A percentile compares a stretch with the other conserved stretches of the same genome.
Evolutionary conservation across 2,797 vertebrate species (phyloP).

Genomic region (Heteromormyrus szaboi): DNA sequence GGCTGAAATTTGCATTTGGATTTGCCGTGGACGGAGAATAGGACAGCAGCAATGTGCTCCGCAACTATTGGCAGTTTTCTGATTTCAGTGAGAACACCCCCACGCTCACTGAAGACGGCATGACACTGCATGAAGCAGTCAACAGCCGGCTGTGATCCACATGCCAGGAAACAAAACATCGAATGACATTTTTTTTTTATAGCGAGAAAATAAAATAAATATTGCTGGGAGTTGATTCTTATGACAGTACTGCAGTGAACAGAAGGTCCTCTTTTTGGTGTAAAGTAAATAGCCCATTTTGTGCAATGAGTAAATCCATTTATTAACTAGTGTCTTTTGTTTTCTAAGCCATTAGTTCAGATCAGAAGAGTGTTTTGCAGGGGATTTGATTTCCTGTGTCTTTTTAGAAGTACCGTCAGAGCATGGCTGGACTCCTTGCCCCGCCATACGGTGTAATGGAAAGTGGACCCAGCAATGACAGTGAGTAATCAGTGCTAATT

Average conservation of each 20-base stretch:
- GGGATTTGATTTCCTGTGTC: conserved; percentile 26
- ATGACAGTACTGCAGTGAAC: background rate
- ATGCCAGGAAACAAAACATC: background rate
- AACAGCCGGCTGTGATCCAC: background rate
- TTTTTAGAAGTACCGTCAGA: conserved; percentile 87
- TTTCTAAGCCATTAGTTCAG: background rate
- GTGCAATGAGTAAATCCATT: background rate
- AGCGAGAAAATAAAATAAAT: background rate
- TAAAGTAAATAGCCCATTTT: background rate
- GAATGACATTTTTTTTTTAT: background rate
- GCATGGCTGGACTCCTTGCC: conserved; percentile 90
- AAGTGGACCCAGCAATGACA: conserved; percentile 75
- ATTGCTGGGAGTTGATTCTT: background rate
- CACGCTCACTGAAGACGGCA: background rate
- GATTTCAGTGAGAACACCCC: background rate
- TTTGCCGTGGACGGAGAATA: background rate
- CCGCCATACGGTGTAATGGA: conserved; percentile 97
- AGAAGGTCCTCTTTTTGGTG: background rate
- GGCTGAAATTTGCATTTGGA: background rate
- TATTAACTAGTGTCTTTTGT: background rate
- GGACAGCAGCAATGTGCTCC: background rate
- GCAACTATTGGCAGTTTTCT: background rate
- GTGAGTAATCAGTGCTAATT: conserved; percentile 66
- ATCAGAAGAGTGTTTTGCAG: background rate
- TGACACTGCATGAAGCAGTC: background rate